phyloP scores from a whole-genome alignment of 2,888 invertebrate species.

The Neocrepidodera transversa region DNA sequence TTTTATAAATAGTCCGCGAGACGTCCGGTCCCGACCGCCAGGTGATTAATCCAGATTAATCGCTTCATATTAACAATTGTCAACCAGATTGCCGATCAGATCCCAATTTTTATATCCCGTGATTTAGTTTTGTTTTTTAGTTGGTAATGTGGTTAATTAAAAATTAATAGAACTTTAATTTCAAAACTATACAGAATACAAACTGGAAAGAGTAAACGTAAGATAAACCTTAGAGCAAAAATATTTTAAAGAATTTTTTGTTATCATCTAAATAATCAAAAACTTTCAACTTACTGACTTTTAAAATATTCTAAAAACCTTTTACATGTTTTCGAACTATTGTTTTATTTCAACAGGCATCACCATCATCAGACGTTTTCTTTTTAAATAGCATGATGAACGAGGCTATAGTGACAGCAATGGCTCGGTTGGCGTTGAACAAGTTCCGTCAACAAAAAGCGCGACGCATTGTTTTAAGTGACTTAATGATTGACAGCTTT shows the following conservation, averaged over 20 bases:
- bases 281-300: too few species aligned
- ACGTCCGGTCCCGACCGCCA: constrained; percentile 40
- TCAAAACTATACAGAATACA: too few species aligned
- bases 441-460: constrained; percentile 20
- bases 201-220: too few species aligned
- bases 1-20: constrained; percentile 44
- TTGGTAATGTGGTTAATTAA: too few species aligned
- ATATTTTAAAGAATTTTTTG: too few species aligned
- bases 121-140: too few species aligned
- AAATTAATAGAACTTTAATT: too few species aligned
- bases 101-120: too few species aligned
- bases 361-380: background rate
- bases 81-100: constrained; percentile 3
- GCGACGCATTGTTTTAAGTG: constrained; percentile 54
- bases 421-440: constrained; percentile 54
- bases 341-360: background rate
- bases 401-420: constrained; percentile 2
- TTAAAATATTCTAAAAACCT: too few species aligned
- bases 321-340: background rate
- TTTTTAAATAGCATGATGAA: constrained; percentile 6
- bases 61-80: constrained; percentile 32
- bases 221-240: too few species aligned
- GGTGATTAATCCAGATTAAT: constrained; percentile 37
- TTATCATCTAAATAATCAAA: too few species aligned
- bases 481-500: constrained; percentile 59